Evolutionary conservation across 2,113 vertebrate genomes (phyloP).

Genomic region (Uria aalge): DNA sequence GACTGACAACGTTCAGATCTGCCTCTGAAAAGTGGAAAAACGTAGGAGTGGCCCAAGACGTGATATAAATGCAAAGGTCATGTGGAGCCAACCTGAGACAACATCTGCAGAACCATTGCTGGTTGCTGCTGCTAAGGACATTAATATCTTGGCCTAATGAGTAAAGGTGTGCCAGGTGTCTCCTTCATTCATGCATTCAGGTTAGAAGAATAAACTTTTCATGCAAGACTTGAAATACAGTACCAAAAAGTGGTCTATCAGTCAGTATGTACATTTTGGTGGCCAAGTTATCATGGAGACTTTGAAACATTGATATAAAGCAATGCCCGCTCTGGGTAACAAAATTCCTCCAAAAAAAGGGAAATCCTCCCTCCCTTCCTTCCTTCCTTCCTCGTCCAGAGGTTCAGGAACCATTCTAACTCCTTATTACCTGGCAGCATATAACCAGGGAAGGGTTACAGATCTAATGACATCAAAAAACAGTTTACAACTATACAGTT

Average conservation of each 20-base stretch:
- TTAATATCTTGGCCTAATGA: not conserved
- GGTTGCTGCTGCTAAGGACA: not conserved
- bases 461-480: not conserved
- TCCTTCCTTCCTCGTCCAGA: not conserved
- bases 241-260: not conserved
- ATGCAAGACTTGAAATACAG: not conserved
- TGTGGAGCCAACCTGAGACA: not conserved
- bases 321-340: not conserved
- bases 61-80: not conserved
- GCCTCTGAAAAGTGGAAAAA: not conserved
- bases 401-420: not conserved
- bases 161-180: not conserved
- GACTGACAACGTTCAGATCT: not conserved
- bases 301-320: not conserved
- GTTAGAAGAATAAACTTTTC: not conserved
- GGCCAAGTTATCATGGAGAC: not conserved
- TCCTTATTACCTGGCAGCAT: not conserved
- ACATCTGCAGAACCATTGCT: not conserved
- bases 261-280: not conserved
- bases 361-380: not conserved
- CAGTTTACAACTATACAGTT: not conserved
- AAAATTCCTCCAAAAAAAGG: not conserved
- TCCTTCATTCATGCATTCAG: not conserved
- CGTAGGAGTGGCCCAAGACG: fast-evolving
- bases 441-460: not conserved